Conservation (phyloP, 2,797 vertebrate species). For the Etheostoma perlongum region DNA sequence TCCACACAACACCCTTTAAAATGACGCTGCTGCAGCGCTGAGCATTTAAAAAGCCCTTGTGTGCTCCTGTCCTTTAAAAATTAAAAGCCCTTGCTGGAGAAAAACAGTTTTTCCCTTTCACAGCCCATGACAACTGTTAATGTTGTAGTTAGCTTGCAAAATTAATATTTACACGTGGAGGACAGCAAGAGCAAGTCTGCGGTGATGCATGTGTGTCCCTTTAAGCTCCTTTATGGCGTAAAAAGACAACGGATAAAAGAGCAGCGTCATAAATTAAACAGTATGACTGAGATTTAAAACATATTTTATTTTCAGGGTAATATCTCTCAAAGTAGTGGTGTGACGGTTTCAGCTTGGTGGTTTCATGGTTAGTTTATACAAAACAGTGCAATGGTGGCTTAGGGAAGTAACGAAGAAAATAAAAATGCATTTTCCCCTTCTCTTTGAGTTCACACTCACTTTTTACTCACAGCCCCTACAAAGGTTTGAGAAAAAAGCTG, state of each 20-base stretch:
- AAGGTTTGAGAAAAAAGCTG: constrained; percentile 42
- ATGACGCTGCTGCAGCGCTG: constrained; percentile 62
- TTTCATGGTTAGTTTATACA: constrained; percentile 64
- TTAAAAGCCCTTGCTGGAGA: constrained; percentile 84
- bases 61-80: constrained; percentile 83
- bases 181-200: constrained; percentile 53
- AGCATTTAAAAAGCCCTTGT: constrained; percentile 85
- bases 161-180: constrained; percentile 79
- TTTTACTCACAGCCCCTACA: constrained; percentile 48
- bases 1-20: constrained; percentile 58
- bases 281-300: constrained; percentile 67
- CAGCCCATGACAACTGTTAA: constrained; percentile 74
- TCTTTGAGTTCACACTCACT: constrained; percentile 40
- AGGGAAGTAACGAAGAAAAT: constrained; percentile 53
- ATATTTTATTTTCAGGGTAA: constrained; percentile 71
- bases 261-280: constrained; percentile 76
- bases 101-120: constrained; percentile 59
- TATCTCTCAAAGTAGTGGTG: constrained; percentile 54
- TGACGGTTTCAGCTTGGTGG: constrained; percentile 49
- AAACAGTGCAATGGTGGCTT: constrained; percentile 74
- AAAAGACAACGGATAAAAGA: constrained; percentile 67
- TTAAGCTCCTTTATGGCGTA: constrained; percentile 63
- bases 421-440: constrained; percentile 16
- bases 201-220: constrained; percentile 64
- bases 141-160: constrained; percentile 76